phyloP scores from a whole-genome alignment of 53 echinoderm and acorn worm genomes.

The Astropecten irregularis region DNA sequence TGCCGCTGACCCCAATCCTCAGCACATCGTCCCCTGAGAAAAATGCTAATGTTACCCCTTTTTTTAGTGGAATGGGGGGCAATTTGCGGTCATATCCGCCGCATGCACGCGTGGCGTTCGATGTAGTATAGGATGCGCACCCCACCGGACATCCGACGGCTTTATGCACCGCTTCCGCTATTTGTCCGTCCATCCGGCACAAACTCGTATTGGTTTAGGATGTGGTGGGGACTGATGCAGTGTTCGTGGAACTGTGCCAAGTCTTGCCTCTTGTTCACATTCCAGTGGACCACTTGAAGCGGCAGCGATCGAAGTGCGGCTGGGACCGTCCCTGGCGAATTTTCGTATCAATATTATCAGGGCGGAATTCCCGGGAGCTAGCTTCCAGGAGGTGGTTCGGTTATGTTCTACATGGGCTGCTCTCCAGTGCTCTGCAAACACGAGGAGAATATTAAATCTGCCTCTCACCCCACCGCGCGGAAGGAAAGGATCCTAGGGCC shows the following conservation, averaged over 20 bases:
- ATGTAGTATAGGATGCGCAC: constrained; percentile 1
- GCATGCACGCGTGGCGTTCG: constrained; percentile 20
- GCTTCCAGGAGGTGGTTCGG: too few species aligned
- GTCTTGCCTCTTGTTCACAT: too few species aligned
- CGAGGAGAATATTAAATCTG: too few species aligned
- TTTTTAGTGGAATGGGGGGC: neutral
- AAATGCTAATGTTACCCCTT: neutral
- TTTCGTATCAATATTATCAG: neutral
- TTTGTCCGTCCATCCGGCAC: neutral
- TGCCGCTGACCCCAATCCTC: neutral
- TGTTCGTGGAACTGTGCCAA: too few species aligned
- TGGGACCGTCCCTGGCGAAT: neutral
- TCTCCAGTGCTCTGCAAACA: too few species aligned
- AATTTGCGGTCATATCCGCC: constrained; percentile 38
- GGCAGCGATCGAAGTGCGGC: constrained; percentile 3
- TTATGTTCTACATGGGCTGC: too few species aligned
- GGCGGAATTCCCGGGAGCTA: too few species aligned
- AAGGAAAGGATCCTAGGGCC: too few species aligned
- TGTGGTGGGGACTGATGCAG: too few species aligned
- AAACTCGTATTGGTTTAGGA: too few species aligned
- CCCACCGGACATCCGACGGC: constrained; percentile 18
- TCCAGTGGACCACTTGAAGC: neutral
- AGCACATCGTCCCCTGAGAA: neutral
- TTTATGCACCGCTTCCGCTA: neutral
- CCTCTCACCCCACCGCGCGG: too few species aligned